Percentiles rank a stretch among this genome's conserved stretches.
Conservation (phyloP, 2,888 invertebrate species). For the Dynastes tityus region DNA sequence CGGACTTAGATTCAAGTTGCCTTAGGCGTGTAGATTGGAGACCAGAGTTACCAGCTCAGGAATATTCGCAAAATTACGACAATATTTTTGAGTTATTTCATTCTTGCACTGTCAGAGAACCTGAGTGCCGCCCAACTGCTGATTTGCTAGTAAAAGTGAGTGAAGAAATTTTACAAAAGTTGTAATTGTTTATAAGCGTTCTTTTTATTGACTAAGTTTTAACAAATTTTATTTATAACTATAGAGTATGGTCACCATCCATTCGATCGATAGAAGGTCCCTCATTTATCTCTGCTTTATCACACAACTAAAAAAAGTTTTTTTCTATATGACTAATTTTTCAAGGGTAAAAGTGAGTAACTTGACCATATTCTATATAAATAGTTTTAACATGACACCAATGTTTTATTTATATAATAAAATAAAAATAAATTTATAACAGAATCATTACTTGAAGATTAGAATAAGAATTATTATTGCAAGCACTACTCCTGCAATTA, state of each 20-base stretch:
- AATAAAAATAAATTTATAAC: neutral
- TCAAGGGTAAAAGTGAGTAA: too few relatives aligned
- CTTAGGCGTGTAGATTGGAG: conserved; percentile 64
- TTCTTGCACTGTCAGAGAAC: conserved; percentile 78
- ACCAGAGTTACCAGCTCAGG: conserved; percentile 78
- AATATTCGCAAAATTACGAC: conserved; percentile 76
- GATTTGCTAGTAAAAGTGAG: conserved; percentile 72
- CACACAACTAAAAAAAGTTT: too few relatives aligned
- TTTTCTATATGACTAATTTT: too few relatives aligned
- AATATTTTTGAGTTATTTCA: conserved; percentile 80
- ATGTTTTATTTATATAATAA: neutral
- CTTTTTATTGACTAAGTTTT: too few relatives aligned
- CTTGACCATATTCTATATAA: neutral
- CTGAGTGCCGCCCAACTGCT: conserved; percentile 77
- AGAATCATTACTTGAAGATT: conserved; percentile 30
- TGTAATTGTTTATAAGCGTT: too few relatives aligned
- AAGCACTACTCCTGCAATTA: conserved; percentile 63
- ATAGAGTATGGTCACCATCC: too few relatives aligned
- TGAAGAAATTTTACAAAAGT: conserved; percentile 64
- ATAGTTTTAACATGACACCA: neutral
- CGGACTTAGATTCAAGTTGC: conserved; percentile 41
- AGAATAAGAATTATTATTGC: conserved; percentile 63
- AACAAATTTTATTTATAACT: too few relatives aligned
- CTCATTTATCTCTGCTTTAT: too few relatives aligned
- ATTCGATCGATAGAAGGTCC: too few relatives aligned